Conservation (phyloP, 1,140 invertebrate genomes). For the Holcopasites calliopsidis region DNA sequence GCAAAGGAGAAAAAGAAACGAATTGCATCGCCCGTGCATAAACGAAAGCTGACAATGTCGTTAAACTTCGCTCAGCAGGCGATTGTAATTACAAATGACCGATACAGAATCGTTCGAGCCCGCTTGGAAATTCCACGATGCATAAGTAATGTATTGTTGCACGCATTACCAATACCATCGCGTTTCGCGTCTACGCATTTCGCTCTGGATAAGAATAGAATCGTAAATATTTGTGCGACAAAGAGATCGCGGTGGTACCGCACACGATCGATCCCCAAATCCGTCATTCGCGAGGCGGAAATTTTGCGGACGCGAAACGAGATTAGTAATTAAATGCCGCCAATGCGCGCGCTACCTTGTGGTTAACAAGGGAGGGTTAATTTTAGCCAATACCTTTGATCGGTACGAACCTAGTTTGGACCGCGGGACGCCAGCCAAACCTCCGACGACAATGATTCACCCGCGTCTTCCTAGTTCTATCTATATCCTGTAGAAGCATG, state of each 20-base stretch:
- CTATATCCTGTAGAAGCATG: slow-evolving; percentile 60
- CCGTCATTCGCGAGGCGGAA: neutral
- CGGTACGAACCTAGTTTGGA: slow-evolving; percentile 72
- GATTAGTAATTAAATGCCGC: slow-evolving; percentile 46
- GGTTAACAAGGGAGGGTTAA: slow-evolving; percentile 56
- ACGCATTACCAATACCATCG: neutral
- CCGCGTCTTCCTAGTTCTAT: slow-evolving; percentile 71
- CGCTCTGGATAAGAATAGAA: slow-evolving; percentile 1
- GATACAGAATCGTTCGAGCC: neutral
- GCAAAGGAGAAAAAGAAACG: neutral
- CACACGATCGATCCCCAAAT: neutral
- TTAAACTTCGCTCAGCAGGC: neutral
- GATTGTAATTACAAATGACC: neutral
- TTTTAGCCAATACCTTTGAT: slow-evolving; percentile 71
- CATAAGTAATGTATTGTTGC: neutral
- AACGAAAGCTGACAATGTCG: neutral
- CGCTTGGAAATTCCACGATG: neutral
- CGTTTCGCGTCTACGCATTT: neutral
- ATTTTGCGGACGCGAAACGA: neutral
- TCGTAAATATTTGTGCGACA: neutral
- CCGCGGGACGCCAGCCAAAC: slow-evolving; percentile 67
- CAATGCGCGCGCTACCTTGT: slow-evolving; percentile 39
- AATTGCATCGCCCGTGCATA: too few relatives aligned
- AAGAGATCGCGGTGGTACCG: too few relatives aligned
- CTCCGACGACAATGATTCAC: slow-evolving; percentile 71